Evolutionary conservation across 2,113 vertebrate species (phyloP).

Genomic region (Notiomystis cincta): DNA sequence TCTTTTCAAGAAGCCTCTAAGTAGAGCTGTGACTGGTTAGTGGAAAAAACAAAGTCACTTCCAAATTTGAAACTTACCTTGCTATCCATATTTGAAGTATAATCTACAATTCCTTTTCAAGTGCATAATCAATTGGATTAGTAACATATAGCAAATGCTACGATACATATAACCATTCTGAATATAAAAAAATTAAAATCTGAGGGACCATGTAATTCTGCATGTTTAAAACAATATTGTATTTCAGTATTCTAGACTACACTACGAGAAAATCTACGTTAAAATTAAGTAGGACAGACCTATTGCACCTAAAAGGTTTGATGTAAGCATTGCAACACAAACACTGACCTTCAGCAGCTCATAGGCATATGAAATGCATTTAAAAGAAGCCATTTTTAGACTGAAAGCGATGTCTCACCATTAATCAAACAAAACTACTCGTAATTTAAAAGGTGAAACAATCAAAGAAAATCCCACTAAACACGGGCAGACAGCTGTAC

Average conservation of each 20-base stretch:
- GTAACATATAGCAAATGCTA: rapidly evolving
- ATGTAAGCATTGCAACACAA: neutral
- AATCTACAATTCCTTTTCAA: neutral
- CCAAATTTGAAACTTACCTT: neutral
- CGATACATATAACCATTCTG: neutral
- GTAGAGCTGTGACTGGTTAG: neutral
- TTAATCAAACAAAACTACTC: neutral
- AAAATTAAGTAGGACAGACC: neutral
- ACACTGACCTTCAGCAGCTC: neutral
- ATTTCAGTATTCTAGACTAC: neutral
- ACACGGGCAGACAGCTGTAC: neutral
- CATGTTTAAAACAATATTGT: neutral
- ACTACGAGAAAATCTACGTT: neutral
- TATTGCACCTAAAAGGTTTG: neutral
- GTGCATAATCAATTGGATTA: neutral
- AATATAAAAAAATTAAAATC: no score
- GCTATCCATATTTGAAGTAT: neutral
- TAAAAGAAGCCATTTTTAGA: neutral
- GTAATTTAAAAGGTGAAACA: neutral
- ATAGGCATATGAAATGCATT: neutral
- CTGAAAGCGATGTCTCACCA: neutral
- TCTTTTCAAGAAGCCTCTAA: neutral
- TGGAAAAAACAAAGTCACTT: neutral
- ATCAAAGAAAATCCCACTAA: neutral
- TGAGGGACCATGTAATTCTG: neutral